Evolutionary conservation across 2,113 vertebrate species (phyloP), one percentile per base, ranked within the genome.

Genomic region (Entomyzon cyanotis): DNA sequence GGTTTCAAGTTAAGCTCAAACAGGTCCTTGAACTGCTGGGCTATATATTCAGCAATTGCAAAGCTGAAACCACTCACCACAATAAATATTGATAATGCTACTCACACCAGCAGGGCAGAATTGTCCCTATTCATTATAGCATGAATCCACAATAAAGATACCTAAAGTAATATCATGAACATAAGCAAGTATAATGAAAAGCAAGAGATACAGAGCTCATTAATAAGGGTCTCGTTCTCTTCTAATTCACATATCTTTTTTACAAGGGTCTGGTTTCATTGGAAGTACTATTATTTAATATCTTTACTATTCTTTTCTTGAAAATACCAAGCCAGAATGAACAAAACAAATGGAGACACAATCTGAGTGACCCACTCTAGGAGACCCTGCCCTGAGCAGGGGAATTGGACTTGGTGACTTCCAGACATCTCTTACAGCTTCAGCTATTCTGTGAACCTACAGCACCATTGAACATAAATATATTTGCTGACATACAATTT

Each of bases 1-100:
- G 68, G 92, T 78, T 90, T 95, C 78, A 81, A 56, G 50, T 96
- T 93, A 94, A 63, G 27, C 39, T 69, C 37, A 70, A 59, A 88
- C 2, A 65, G 27, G 41, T 31, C 81, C 22, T 65, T 84, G 24
- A 41, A n/a, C 37, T 91, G 25, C 67, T 49, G 13, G 28, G 10
- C 28, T 70, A 12, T 76, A 37, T 60, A 67, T 76, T 76, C 56
- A 91, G 52, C 56, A 76, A 52, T 69, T 68, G 39, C 22, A 77
- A 73, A 92, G 62, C 53, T 64, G 95, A 87, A 94, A 35, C 50
- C 89, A 7, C 44, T 68, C 10, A 73, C 39, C 59, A 63, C 68
- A 80, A 60, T 89, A 80, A 77, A 35, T 76, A 76, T 41, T 37
- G 47, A 37, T 75, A 55, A 12, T 47, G 31, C 30, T 79, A 74